These are phyloP conservation scores for Meganola albula DNA, from an alignment of 2,888 invertebrate genomes.

Conservation along the genomic window DNA sequence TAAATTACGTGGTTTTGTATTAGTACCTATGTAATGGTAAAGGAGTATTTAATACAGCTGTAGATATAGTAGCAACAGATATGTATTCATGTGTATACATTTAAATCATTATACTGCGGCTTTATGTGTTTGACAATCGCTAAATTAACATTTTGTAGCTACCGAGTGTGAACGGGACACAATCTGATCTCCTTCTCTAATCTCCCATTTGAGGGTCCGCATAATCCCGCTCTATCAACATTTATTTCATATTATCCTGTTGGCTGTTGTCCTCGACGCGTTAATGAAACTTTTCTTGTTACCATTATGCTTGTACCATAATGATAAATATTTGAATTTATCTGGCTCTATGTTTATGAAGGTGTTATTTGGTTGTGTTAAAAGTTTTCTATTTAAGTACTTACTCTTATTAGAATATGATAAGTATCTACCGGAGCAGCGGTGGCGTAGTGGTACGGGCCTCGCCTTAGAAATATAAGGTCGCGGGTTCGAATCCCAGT, in stretches of 20 bases:
- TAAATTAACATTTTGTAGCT: constrained; percentile 27
- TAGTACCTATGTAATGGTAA: no score
- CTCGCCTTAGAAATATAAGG: no score
- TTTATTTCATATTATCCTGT: constrained; percentile 54
- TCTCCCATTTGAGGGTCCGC: constrained; percentile 27
- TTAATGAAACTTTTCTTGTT: constrained; percentile 54
- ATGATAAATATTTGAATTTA: constrained; percentile 23
- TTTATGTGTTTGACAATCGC: constrained; percentile 15
- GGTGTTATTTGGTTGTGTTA: constrained; percentile 16
- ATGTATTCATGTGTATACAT: no score
- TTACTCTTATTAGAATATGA: not conserved
- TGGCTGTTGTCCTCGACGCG: constrained; percentile 35
- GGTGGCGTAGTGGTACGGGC: no score
- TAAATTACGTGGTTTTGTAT: no score
- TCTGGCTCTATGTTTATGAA: constrained; percentile 12
- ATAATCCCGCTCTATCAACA: constrained; percentile 42
- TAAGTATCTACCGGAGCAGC: no score
- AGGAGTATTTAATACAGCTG: no score
- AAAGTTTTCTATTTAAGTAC: constrained; percentile 11
- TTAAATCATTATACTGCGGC: constrained; percentile 9
- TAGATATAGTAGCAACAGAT: no score
- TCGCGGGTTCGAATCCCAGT: no score
- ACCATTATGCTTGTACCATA: constrained; percentile 26
- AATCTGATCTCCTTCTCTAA: constrained; percentile 26
- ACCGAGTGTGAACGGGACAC: constrained; percentile 21